Evolutionary conservation across 2,113 vertebrate genomes (phyloP).

Genomic region (Steatornis caripensis): DNA sequence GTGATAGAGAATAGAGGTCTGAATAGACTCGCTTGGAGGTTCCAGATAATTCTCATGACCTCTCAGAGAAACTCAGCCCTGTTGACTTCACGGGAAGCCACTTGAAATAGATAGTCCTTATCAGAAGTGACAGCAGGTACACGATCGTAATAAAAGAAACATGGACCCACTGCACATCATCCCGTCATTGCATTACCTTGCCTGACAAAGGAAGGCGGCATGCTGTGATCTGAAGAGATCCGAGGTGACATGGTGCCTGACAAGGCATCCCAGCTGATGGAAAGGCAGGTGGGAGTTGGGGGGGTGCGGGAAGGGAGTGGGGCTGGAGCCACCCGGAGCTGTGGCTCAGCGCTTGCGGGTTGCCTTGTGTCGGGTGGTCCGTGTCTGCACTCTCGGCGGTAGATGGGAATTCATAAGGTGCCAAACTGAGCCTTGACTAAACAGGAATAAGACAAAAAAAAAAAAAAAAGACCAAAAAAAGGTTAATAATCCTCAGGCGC

Average conservation of each 20-base stretch:
- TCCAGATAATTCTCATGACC: slow-evolving; percentile 2
- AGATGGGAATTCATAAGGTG: background rate
- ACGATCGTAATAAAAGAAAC: slow-evolving; percentile 36
- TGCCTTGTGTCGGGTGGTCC: background rate
- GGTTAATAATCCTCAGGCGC: background rate
- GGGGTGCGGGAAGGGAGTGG: background rate
- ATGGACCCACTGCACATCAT: background rate
- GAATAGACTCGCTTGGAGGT: background rate
- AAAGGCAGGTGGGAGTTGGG: background rate
- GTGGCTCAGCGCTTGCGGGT: background rate
- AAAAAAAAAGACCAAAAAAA: background rate
- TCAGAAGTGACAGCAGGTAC: slow-evolving; percentile 49
- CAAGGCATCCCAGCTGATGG: background rate
- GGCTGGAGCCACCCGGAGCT: background rate
- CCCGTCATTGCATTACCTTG: background rate
- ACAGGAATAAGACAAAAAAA: background rate
- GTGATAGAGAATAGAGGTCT: background rate
- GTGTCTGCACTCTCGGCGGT: accelerated
- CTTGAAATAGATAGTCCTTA: slow-evolving; percentile 42
- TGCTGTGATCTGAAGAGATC: background rate
- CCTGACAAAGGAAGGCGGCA: background rate
- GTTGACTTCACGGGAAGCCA: background rate
- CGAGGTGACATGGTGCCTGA: background rate
- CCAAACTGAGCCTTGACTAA: background rate
- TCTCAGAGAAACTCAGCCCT: background rate